Base-by-base conservation (phyloP, 2,797 vertebrate species). In the Halcyon badia region DNA sequence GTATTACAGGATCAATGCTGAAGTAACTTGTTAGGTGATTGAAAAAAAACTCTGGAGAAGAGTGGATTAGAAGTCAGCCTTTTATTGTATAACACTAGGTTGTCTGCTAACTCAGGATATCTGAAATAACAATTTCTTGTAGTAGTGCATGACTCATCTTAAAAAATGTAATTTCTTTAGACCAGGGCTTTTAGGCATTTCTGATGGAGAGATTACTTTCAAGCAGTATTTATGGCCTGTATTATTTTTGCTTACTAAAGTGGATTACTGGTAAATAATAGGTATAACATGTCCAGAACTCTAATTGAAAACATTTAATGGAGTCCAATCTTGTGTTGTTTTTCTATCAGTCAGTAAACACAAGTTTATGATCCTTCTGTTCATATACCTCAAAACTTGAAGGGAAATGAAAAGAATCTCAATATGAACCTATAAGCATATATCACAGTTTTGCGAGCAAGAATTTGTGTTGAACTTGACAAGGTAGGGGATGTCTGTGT, bases 211-310 rank as follows among this genome's bases (percentile, higher is more conserved):
- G 73, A 92, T 96, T 97, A 89, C 61, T 97, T 95, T 88, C 86
- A 91, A 90, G 60, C 28, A 93, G 56, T 97, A 94, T 95, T 96
- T 96, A 94, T 91, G 78, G 42, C n/a, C 48, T 92, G 70, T 89
- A 90, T 97, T 97, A 94, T 89, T 96, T 97, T 95, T 93, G 92
- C 86, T 96, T 97, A 94, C 68, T 83, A 89, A 96, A 96, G 60
- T 88, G 75, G 84, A 95, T 94, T 97, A 87, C 41, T 94, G 48
- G 33, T 94, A 97, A 98, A 97, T 94, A 97, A 94, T 66, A 94
- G 54, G 58, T 52, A 54, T 87, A 57, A 65, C 84, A 88, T 94
- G 77, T 80, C 64, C 60, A 89, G 70, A 21, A 31, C 25, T 87
- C 56, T 82, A 93, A 87, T 39, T 65, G 28, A 65, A 89, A 90